These are phyloP conservation scores for Vanessa cardui DNA, from an alignment of 2,888 invertebrate species.

Conservation along the genomic window DNA sequence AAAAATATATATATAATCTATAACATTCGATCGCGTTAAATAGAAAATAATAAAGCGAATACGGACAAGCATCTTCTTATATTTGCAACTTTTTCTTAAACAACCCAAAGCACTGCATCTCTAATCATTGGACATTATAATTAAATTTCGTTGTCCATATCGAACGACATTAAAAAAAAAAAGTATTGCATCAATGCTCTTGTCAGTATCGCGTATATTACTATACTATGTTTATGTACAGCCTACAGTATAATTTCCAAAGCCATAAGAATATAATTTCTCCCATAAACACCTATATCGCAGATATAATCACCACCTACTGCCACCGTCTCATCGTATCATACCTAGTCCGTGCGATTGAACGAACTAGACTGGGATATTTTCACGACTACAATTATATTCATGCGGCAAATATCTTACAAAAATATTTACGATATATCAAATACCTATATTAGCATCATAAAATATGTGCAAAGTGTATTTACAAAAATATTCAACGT, in stretches of 20 bases:
- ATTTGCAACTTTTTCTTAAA: background rate
- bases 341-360: background rate
- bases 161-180: no score
- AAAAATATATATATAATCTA: background rate
- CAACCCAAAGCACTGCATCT: background rate
- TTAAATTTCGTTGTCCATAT: background rate
- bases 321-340: background rate
- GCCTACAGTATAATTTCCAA: conserved; percentile 34
- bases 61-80: background rate
- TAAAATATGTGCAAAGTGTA: conserved; percentile 18
- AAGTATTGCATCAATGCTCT: background rate
- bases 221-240: conserved; percentile 17
- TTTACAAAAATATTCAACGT: conserved; percentile 13
- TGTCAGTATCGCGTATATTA: conserved; percentile 7
- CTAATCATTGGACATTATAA: background rate
- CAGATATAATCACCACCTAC: conserved; percentile 30
- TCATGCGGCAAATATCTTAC: conserved; percentile 4
- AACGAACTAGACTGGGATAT: background rate
- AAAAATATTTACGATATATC: conserved; percentile 6
- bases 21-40: background rate
- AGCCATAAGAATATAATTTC: conserved; percentile 32
- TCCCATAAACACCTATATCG: conserved; percentile 31
- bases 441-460: background rate
- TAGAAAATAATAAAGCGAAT: background rate
- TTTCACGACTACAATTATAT: background rate